A percentile compares a stretch with the other conserved stretches of the same genome.
phyloP scores from a whole-genome alignment of 2,888 invertebrate genomes.

The Drosophila mimetica region DNA sequence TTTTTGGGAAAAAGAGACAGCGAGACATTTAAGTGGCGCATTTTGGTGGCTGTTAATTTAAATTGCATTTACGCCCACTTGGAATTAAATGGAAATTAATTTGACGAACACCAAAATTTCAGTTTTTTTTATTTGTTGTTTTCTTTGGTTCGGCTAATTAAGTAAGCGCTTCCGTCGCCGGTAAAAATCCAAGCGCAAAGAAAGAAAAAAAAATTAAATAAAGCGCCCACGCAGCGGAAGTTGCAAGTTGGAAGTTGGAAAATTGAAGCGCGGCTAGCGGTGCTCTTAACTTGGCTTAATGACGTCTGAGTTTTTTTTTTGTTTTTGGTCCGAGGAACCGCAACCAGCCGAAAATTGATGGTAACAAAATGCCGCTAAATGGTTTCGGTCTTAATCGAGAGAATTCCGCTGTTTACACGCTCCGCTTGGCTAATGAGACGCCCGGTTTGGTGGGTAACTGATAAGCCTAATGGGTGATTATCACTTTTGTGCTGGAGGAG shows the following conservation, averaged over 20 bases:
- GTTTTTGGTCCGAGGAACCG: conserved; percentile 65
- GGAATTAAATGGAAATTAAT: conserved; percentile 76
- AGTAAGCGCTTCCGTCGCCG: conserved; percentile 61
- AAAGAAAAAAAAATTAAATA: conserved; percentile 4
- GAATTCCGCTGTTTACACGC: conserved; percentile 74
- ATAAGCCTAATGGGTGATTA: conserved; percentile 35
- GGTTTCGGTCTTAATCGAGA: conserved; percentile 58
- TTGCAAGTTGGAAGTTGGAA: conserved; percentile 54
- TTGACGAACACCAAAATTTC: conserved; percentile 53
- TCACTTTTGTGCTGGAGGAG: conserved; percentile 6
- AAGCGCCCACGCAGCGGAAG: conserved; percentile 50
- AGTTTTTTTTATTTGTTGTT: conserved; percentile 1
- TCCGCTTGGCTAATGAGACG: conserved; percentile 72
- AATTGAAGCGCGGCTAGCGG: conserved; percentile 63
- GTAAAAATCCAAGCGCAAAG: conserved; percentile 13
- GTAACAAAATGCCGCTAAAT: conserved; percentile 64
- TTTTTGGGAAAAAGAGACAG: conserved; percentile 19
- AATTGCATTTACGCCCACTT: conserved; percentile 78
- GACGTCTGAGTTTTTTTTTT: conserved; percentile 65
- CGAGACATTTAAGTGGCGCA: conserved; percentile 29
- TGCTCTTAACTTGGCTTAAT: conserved; percentile 52
- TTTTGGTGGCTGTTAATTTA: conserved; percentile 68
- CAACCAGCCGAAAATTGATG: conserved; percentile 39
- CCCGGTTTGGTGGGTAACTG: conserved; percentile 11
- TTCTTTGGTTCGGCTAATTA: conserved; percentile 55